Evolutionary conservation across 2,888 invertebrate genomes (phyloP).

Genomic region (Odiellus spinosus): DNA sequence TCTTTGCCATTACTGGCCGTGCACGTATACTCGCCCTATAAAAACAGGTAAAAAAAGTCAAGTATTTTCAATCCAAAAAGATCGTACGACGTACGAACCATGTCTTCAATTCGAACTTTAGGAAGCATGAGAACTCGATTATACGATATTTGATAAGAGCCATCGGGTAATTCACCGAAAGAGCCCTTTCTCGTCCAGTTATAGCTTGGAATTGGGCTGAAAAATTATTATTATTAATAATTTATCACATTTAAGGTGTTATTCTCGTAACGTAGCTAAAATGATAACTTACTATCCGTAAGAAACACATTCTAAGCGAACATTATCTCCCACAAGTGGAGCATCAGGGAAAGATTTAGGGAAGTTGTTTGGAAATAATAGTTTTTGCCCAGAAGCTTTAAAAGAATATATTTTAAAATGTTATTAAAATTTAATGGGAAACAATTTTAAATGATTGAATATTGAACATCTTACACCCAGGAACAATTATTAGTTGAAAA

Average conservation of each 20-base stretch:
- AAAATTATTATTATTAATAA: constrained; percentile 19
- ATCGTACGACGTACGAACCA: too few species aligned
- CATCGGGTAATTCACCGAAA: constrained; percentile 53
- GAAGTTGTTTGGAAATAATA: constrained; percentile 85
- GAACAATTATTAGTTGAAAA: constrained; percentile 60
- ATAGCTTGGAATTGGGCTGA: constrained; percentile 69
- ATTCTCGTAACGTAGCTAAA: too few species aligned
- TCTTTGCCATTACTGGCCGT: constrained; percentile 63
- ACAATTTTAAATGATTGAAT: background rate
- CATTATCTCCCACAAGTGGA: constrained; percentile 73
- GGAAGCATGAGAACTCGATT: constrained; percentile 73
- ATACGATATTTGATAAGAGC: constrained; percentile 53
- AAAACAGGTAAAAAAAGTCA: too few species aligned
- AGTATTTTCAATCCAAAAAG: too few species aligned
- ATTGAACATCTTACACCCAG: constrained; percentile 49
- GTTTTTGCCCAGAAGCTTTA: constrained; percentile 65
- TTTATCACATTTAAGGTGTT: background rate
- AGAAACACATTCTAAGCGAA: constrained; percentile 82
- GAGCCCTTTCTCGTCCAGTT: constrained; percentile 63
- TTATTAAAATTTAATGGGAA: constrained; percentile 8
- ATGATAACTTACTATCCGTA: constrained; percentile 63
- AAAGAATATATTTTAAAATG: constrained; percentile 16
- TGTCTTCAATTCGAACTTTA: constrained; percentile 74
- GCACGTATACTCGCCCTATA: constrained; percentile 84
- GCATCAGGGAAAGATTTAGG: constrained; percentile 91